phyloP scores from a whole-genome alignment of 2,797 vertebrate genomes.

The Chiloscyllium punctatum region DNA sequence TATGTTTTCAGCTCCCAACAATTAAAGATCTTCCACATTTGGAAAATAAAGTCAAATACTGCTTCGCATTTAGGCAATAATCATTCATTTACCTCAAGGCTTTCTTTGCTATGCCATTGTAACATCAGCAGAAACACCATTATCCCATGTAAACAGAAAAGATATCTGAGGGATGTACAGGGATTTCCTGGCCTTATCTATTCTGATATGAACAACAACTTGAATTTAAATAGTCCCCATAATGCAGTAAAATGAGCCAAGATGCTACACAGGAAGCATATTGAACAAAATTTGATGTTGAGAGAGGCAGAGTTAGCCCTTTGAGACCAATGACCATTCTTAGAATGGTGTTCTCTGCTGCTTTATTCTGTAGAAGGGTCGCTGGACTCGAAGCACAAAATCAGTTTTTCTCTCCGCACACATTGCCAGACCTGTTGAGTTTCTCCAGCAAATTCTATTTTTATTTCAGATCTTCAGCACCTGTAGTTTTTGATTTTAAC shows the following conservation, averaged over 20 bases:
- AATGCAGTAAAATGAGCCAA: background rate
- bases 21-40: background rate
- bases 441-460: no score
- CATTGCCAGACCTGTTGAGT: no score
- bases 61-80: background rate
- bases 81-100: no score
- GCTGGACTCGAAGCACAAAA: no score
- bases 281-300: background rate
- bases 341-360: no score
- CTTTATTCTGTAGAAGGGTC: no score
- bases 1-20: background rate
- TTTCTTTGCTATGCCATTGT: background rate
- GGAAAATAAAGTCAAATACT: background rate
- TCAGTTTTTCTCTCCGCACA: no score
- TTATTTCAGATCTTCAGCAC: no score
- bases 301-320: background rate
- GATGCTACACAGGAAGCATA: background rate
- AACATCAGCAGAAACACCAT: background rate
- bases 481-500: no score
- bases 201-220: background rate
- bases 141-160: background rate
- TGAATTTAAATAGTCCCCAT: background rate
- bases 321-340: no score
- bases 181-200: background rate
- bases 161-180: background rate